Conservation (phyloP, 2,797 vertebrate genomes). For the Loris lydekkerianus region DNA sequence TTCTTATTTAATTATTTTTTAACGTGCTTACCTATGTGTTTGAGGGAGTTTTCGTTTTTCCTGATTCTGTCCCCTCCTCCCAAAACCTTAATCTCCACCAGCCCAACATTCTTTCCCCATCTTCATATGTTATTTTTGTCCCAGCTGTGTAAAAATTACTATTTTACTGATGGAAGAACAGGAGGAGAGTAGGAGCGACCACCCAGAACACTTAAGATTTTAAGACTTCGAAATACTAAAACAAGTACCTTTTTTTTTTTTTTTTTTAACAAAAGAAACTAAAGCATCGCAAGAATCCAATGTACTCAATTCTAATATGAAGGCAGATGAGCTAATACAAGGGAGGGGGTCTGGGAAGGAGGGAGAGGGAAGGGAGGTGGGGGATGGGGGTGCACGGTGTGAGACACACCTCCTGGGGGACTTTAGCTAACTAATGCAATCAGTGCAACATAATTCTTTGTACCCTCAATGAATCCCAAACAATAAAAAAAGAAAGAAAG, state of each 20-base stretch:
- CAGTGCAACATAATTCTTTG: too few species aligned
- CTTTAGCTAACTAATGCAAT: too few species aligned
- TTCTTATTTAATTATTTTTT: background rate
- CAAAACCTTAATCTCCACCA: background rate
- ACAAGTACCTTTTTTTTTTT: background rate
- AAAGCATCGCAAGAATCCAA: too few species aligned
- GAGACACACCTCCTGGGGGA: too few species aligned
- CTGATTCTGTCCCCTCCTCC: background rate
- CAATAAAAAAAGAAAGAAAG: too few species aligned
- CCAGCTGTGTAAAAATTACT: background rate
- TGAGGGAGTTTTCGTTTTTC: background rate
- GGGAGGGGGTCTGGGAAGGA: too few species aligned
- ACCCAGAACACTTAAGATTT: background rate
- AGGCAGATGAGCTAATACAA: too few species aligned
- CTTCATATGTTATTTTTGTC: background rate
- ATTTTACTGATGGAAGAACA: background rate
- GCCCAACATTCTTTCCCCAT: background rate
- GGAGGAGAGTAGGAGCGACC: background rate
- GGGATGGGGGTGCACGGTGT: too few species aligned
- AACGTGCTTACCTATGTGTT: background rate
- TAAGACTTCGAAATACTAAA: slow-evolving; percentile 5
- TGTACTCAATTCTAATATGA: too few species aligned
- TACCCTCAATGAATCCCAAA: too few species aligned
- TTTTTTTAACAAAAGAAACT: background rate
- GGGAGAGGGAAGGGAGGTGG: too few species aligned